Percentiles rank a stretch among this genome's conserved stretches.
Conservation (phyloP, 2,113 vertebrate genomes). For the Vidua macroura region DNA sequence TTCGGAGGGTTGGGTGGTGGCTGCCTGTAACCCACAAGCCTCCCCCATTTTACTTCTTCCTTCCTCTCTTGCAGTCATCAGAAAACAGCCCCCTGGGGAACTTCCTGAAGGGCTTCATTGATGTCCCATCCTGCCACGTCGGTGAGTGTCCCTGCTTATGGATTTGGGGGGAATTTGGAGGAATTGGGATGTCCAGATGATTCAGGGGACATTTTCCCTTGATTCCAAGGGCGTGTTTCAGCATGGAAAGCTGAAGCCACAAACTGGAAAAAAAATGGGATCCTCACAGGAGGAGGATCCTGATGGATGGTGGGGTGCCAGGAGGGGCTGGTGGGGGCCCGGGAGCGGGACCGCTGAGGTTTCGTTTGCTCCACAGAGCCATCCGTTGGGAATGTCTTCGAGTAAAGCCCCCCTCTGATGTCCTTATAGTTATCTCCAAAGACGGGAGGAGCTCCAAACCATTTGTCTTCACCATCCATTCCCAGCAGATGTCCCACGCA, state of each 20-base stretch:
- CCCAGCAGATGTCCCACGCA: slow-evolving; percentile 75
- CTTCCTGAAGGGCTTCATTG: slow-evolving; percentile 91
- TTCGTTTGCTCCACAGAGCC: slow-evolving; percentile 12
- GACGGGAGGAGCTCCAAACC: slow-evolving; percentile 92
- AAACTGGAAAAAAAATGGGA: not conserved
- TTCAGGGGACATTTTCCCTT: not conserved
- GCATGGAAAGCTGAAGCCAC: not conserved
- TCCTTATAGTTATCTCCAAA: slow-evolving; percentile 75
- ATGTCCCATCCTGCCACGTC: slow-evolving; percentile 95
- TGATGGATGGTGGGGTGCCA: not conserved
- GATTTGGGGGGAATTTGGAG: not conserved
- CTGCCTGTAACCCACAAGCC: fast-evolving
- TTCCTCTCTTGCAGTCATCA: slow-evolving; percentile 73
- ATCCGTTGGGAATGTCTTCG: slow-evolving; percentile 28
- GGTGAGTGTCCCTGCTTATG: slow-evolving; percentile 73
- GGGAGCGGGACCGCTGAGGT: slow-evolving; percentile 43
- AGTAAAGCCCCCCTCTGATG: slow-evolving; percentile 80
- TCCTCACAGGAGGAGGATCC: not conserved
- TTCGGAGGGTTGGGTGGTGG: not conserved
- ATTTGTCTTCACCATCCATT: slow-evolving; percentile 90
- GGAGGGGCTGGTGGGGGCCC: not conserved
- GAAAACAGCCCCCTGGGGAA: slow-evolving; percentile 97
- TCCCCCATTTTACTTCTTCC: not conserved
- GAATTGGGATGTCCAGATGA: not conserved
- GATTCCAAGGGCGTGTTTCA: not conserved